Conservation (phyloP, 1,140 invertebrate species). For the Heliconius hermathena region DNA sequence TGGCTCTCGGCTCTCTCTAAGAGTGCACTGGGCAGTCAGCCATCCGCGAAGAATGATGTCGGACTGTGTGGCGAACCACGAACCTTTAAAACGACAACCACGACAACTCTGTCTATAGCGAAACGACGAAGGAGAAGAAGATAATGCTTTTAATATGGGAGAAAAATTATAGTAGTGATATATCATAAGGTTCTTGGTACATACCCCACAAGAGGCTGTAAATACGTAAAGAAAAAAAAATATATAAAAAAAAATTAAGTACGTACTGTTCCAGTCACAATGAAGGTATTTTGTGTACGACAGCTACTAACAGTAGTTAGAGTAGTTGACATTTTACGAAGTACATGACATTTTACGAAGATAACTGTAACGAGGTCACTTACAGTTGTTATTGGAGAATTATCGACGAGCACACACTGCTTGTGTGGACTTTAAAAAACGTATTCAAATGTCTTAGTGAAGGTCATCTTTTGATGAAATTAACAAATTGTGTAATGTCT, state of each 20-base stretch:
- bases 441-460: slow-evolving; percentile 31
- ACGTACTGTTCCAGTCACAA: slow-evolving; percentile 42
- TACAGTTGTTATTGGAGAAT: slow-evolving; percentile 47
- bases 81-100: no score
- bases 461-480: slow-evolving; percentile 30
- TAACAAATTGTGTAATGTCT: slow-evolving; percentile 1
- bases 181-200: background rate
- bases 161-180: background rate
- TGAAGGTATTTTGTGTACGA: slow-evolving; percentile 51
- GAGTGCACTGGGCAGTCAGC: no score
- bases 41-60: no score
- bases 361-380: slow-evolving; percentile 56
- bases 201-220: background rate
- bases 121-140: no score
- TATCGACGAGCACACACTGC: slow-evolving; percentile 28
- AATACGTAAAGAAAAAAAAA: background rate
- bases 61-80: no score
- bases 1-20: no score
- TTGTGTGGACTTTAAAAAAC: slow-evolving; percentile 31
- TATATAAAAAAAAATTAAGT: slow-evolving; percentile 14
- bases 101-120: no score
- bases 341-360: slow-evolving; percentile 52
- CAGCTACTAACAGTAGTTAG: slow-evolving; percentile 40
- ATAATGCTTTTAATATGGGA: background rate
- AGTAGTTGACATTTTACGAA: slow-evolving; percentile 53